Base-by-base conservation (phyloP, 1,140 invertebrate genomes). In the Eumaeus atala region DNA sequence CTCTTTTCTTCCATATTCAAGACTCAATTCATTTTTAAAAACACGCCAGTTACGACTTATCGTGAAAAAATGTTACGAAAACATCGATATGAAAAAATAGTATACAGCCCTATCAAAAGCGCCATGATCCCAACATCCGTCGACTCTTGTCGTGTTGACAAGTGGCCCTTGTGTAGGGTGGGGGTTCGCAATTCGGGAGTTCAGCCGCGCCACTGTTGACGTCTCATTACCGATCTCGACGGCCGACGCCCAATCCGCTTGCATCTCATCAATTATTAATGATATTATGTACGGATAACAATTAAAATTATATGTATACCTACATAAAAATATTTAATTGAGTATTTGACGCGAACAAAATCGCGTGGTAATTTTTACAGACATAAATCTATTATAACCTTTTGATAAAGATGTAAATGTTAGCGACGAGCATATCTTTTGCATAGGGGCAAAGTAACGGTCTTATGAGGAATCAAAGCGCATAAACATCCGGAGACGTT, bases 71-170 rank as follows among this genome's bases (percentile, higher is more conserved):
- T 51, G 3, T 14, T 28, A 1, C n/a, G 3, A 21, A 17, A 28
- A 2, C 6, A 28, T 28, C 21, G 21, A 28, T 28, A 28, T 28
- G 21, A 28, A 28, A 28, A 57, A 10, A 10, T 6, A 10, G 35
- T 17, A 34, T 47, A 18, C 33, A 58, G 42, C 56, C 56, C 56
- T 58, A 52, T 10, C 21, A 9, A 38, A 33, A 36, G 35, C 42
- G 38, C 51, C 38, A 40, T 53, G 51, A 53, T 53, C 51, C 37
- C 51, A 38, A 53, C 51, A 53, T 53, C 51, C 51, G 51, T 40
- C 51, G 51, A 53, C 51, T 53, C 51, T 47, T 58, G 50, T 50
- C 47, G 44, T 48, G 54, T 52, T 52, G 56, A 58, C 56, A 58
- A 58, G 56, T 58, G 56, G 49, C 56, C 56, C 56, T 58, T 48